These are phyloP conservation scores for Zaprionus ornatus DNA, from an alignment of 1,140 invertebrate genomes.

Conservation along the genomic window DNA sequence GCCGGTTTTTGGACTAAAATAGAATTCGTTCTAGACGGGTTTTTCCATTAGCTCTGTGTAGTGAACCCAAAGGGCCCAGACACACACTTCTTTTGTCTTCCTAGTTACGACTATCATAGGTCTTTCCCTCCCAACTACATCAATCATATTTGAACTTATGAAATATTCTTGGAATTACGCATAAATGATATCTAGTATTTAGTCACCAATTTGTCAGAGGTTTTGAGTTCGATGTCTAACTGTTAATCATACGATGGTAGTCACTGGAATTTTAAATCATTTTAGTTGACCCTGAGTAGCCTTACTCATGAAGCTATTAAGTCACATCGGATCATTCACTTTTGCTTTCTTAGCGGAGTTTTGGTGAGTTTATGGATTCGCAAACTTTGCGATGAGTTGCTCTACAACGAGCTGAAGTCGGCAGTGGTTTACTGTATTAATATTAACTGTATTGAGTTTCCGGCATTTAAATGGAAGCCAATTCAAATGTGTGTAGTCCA, in stretches of 20 bases:
- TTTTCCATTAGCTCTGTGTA: conserved; percentile 1
- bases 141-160: conserved; percentile 17
- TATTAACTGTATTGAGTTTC: conserved; percentile 42
- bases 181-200: conserved; percentile 4
- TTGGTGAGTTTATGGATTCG: conserved; percentile 33
- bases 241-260: conserved; percentile 49
- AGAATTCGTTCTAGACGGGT: conserved; percentile 28
- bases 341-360: conserved; percentile 48
- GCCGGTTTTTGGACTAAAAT: conserved; percentile 19
- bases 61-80: conserved; percentile 2
- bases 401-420: conserved; percentile 16
- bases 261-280: conserved; percentile 49
- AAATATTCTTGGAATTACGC: not conserved
- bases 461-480: conserved; percentile 62
- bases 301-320: conserved; percentile 37
- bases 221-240: conserved; percentile 19
- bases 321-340: conserved; percentile 31
- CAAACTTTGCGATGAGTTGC: conserved; percentile 35
- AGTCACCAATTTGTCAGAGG: conserved; percentile 25
- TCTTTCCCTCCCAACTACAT: not conserved
- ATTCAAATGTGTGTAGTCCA: conserved; percentile 10
- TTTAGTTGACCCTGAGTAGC: conserved; percentile 24
- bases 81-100: not conserved
- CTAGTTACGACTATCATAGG: conserved; percentile 8
- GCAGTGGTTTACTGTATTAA: conserved; percentile 41